A percentile compares a stretch with the other conserved stretches of the same genome.
Conservation (phyloP, 2,113 vertebrate genomes). For the Oreochromis spilurus region DNA sequence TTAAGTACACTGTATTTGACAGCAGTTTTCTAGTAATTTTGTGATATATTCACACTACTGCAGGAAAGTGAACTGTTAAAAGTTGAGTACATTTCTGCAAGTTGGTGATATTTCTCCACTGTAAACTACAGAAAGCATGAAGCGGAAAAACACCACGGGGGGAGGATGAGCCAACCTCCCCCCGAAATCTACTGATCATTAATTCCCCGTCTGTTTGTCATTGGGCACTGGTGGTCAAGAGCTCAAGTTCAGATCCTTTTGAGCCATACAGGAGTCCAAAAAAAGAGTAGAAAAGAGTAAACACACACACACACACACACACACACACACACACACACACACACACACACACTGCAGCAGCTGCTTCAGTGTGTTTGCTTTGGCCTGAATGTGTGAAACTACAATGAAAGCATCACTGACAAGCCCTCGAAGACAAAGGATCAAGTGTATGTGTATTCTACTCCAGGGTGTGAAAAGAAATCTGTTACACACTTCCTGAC, state of each 20-base stretch:
- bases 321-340: neutral
- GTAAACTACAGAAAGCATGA: neutral
- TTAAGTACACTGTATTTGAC: neutral
- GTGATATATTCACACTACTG: neutral
- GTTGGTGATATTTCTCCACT: neutral
- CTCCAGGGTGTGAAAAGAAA: conserved; percentile 24
- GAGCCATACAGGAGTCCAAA: neutral
- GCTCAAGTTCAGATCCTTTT: conserved; percentile 15
- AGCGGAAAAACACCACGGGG: neutral
- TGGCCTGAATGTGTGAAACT: conserved; percentile 38
- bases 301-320: neutral
- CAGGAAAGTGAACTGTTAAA: neutral
- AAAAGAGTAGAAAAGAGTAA: conserved; percentile 1
- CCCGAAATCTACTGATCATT: neutral
- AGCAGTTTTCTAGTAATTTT: neutral
- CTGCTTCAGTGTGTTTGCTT: conserved; percentile 50
- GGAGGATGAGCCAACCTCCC: accelerated
- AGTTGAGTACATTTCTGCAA: neutral
- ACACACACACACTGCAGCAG: conserved; percentile 7
- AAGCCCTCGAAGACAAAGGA: conserved; percentile 46
- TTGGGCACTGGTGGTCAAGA: neutral
- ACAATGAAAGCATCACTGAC: conserved; percentile 48
- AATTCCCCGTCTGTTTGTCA: neutral
- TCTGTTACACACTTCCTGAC: conserved; percentile 34
- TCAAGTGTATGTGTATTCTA: conserved; percentile 27